Evolutionary conservation across 2,113 vertebrate species (phyloP), one percentile per base, ranked within the genome.

Genomic region (Lepisosteus osseus): DNA sequence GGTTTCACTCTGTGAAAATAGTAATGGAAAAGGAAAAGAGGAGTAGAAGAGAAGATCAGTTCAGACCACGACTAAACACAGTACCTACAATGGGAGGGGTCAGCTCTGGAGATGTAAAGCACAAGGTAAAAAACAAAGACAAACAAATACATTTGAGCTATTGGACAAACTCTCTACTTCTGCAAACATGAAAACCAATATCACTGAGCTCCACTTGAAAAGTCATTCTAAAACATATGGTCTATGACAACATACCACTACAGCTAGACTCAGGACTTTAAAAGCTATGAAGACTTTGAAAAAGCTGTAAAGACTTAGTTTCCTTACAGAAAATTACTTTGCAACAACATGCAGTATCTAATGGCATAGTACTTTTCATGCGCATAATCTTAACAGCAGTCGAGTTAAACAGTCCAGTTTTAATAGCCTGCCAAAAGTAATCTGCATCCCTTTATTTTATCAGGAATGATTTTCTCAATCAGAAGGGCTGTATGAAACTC

Each of bases 1-100:
- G 57, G 12, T 59, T 7, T 13, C 57, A 59, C 57, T 2, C 9
- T 62, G 42, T 3, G 45, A 11, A 44, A 12, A 44, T 17, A 45
- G 42, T 55, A 67, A 45, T 11, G 62, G 62, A 69, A 66, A 65
- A 63, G 44, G 47, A 41, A 29, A 65, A 64, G 6, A 40, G 17
- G 17, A 41, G 54, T 3, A n/a, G 29, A 62, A n/a, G 40, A 54
- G 3, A 76, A 55, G 62, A 7, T 17, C 61, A 72, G 14, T 29
- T 41, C 45, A 41, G 54, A 42, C 47, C 8, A 43, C 55, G 63
- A 56, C 61, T 76, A 86, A 90, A 88, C 93, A 94, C 92, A 91
- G 91, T 95, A 95, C 94, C 94, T 94, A 94, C 87, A 93, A 91
- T 92, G 90, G 92, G 88, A 90, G 92, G 93, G 80, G 93, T 94